Percentiles rank a stretch among this genome's conserved stretches.
Conservation (phyloP, 2,888 invertebrate genomes). For the Lepidonotus clava region DNA sequence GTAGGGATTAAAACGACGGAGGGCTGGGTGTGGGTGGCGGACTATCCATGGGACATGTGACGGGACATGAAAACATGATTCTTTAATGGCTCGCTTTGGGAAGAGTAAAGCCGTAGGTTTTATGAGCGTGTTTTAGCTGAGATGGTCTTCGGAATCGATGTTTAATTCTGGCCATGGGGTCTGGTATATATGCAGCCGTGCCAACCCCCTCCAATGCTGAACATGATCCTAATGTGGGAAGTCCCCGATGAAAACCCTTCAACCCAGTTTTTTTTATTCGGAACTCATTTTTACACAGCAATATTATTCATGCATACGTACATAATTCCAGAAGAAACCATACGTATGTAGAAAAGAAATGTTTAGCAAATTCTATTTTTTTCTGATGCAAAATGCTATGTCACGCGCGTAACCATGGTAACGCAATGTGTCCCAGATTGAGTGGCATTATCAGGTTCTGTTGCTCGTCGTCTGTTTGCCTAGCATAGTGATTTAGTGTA, state of each 20-base stretch:
- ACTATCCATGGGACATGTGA: neutral
- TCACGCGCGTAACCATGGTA: slow-evolving; percentile 1
- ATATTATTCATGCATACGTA: too few species aligned
- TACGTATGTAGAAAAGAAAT: too few species aligned
- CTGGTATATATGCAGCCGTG: neutral
- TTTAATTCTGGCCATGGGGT: neutral
- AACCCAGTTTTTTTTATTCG: too few species aligned
- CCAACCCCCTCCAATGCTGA: neutral
- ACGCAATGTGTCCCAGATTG: neutral
- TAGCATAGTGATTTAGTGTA: too few species aligned
- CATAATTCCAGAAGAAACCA: too few species aligned
- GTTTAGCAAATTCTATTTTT: neutral
- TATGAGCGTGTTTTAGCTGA: neutral
- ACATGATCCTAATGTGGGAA: neutral
- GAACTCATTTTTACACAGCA: neutral
- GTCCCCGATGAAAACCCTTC: neutral
- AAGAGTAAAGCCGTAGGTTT: neutral
- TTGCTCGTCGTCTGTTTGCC: neutral
- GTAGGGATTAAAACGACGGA: neutral
- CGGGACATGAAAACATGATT: slow-evolving; percentile 19
- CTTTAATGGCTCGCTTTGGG: slow-evolving; percentile 16
- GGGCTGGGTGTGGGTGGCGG: neutral
- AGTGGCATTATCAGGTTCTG: neutral
- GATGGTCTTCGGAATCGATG: too few species aligned
- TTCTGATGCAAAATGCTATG: slow-evolving; percentile 6